Percentiles rank a stretch among this genome's conserved stretches.
These are phyloP conservation scores for Carposina sasakii DNA, from an alignment of 1,140 invertebrate genomes.

Conservation along the genomic window DNA sequence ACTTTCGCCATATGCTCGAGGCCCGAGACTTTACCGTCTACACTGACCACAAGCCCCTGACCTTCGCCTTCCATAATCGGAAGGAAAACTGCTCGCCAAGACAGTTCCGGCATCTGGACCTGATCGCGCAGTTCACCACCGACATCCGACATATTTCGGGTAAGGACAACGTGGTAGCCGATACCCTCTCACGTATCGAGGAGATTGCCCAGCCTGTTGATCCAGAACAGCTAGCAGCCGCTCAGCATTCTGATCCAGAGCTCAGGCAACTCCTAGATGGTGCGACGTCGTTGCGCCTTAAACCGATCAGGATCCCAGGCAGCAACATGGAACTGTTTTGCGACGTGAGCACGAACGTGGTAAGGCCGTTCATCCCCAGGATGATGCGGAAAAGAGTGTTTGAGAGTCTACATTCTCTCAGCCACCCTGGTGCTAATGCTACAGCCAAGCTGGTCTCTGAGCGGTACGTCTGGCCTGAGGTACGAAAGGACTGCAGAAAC, in stretches of 20 bases:
- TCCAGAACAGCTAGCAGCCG: not conserved
- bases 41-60: constrained; percentile 1
- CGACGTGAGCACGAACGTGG: not conserved
- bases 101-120: constrained; percentile 41
- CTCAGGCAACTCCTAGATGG: not conserved
- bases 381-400: not conserved
- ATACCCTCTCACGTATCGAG: constrained; percentile 9
- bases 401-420: not conserved
- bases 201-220: not conserved
- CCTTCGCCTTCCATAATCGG: not conserved
- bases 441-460: constrained; percentile 12
- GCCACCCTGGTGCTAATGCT: not conserved
- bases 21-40: constrained; percentile 9
- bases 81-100: constrained; percentile 22
- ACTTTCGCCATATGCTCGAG: constrained; percentile 23
- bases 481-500: constrained; percentile 19
- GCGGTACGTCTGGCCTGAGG: constrained; percentile 29
- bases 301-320: not conserved
- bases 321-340: not conserved
- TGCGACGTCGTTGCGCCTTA: not conserved
- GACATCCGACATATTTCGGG: constrained; percentile 32
- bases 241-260: not conserved
- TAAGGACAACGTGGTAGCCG: constrained; percentile 39
- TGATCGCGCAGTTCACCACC: constrained; percentile 28
- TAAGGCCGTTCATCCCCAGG: not conserved